These are phyloP conservation scores for Charaxes varanes DNA, from an alignment of 1,140 invertebrate species.

Conservation along the genomic window DNA sequence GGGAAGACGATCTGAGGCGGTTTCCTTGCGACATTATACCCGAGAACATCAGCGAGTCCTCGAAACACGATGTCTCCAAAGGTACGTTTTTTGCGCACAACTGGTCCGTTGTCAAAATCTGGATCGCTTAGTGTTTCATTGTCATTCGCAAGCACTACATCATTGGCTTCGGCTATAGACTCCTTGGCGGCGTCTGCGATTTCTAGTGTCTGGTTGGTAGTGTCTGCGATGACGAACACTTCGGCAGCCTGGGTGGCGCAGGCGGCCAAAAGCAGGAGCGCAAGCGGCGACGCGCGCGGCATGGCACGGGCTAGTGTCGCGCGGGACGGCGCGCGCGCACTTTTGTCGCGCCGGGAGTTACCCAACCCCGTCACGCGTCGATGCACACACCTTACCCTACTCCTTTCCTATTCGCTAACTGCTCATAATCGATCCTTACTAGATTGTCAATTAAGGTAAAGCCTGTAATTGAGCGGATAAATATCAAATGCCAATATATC, in stretches of 20 bases:
- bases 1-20: constrained; percentile 56
- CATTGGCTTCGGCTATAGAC: constrained; percentile 24
- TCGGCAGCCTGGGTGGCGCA: constrained; percentile 22
- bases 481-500: too few species aligned
- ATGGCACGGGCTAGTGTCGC: constrained; percentile 60
- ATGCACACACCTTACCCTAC: constrained; percentile 22
- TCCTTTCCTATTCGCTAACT: constrained; percentile 11
- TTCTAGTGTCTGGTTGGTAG: constrained; percentile 19
- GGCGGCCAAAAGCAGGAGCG: constrained; percentile 29
- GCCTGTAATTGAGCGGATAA: too few species aligned
- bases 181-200: constrained; percentile 24
- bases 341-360: constrained; percentile 53
- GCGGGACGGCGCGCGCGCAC: constrained; percentile 38
- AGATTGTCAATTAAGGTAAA: too few species aligned
- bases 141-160: constrained; percentile 14
- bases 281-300: constrained; percentile 40
- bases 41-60: constrained; percentile 64
- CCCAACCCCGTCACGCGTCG: constrained; percentile 39
- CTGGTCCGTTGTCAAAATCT: constrained; percentile 35
- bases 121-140: constrained; percentile 26
- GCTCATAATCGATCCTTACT: constrained; percentile 13
- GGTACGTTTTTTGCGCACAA: constrained; percentile 66
- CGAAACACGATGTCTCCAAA: constrained; percentile 70
- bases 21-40: constrained; percentile 63
- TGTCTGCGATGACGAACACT: constrained; percentile 32